phyloP scores from a whole-genome alignment of 2,113 vertebrate species.

The Gambusia holbrooki region DNA sequence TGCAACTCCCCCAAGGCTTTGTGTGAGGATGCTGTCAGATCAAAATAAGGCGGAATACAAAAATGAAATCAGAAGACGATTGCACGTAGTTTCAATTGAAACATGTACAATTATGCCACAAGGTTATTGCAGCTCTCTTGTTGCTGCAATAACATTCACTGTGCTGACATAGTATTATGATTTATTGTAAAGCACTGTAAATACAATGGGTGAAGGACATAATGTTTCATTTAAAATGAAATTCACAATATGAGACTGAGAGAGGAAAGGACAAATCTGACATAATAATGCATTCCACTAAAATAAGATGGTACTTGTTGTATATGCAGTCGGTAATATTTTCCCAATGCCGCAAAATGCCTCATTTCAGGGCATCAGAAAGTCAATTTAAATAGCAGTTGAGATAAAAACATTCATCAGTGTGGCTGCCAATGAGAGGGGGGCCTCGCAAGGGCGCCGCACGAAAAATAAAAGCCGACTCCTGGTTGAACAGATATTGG shows the following conservation, averaged over 20 bases:
- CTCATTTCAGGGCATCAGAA: conserved; percentile 1
- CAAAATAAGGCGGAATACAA: background rate
- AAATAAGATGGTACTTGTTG: conserved; percentile 11
- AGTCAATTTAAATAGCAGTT: conserved; percentile 22
- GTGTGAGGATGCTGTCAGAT: background rate
- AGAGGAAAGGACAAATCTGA: background rate
- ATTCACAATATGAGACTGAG: background rate
- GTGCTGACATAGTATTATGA: background rate
- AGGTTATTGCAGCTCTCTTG: background rate
- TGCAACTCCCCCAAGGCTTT: background rate
- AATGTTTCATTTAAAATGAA: background rate
- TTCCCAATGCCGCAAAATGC: conserved; percentile 3
- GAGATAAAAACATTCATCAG: conserved; percentile 36
- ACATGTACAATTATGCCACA: background rate
- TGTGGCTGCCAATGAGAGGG: conserved; percentile 6
- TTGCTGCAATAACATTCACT: background rate
- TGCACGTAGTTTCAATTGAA: background rate
- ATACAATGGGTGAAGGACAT: background rate
- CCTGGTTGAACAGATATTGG: conserved; percentile 43
- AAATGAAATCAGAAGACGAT: background rate
- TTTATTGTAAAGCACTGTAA: background rate
- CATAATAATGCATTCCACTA: background rate
- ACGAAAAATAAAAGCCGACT: conserved; percentile 31
- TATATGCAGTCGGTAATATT: conserved; percentile 18
- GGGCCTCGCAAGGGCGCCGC: conserved; percentile 16